These are phyloP conservation scores for Silurus aristotelis DNA, from an alignment of 2,797 vertebrate species.

Conservation along the genomic window DNA sequence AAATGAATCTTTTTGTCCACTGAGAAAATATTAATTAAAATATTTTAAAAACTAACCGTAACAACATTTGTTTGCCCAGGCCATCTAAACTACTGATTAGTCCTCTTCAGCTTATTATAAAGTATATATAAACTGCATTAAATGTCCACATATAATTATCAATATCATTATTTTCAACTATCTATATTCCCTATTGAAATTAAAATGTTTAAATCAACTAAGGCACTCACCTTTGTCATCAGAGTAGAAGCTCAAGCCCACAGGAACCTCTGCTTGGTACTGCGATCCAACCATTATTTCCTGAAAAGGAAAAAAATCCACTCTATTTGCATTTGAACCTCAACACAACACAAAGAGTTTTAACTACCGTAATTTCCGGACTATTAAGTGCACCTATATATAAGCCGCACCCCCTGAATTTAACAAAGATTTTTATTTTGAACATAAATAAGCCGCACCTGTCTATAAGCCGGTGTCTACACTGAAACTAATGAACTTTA, in stretches of 20 bases:
- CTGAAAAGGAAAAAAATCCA: conserved; percentile 63
- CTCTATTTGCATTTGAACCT: neutral
- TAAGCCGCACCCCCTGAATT: no score
- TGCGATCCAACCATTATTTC: conserved; percentile 97
- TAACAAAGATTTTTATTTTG: no score
- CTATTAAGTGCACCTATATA: no score
- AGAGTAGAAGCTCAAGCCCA: conserved; percentile 81
- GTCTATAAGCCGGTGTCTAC: no score
- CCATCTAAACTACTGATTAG: neutral
- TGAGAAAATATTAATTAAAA: neutral
- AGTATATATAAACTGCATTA: neutral
- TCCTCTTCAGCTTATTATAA: neutral
- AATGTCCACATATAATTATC: neutral
- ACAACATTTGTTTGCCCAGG: neutral
- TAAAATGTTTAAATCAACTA: neutral
- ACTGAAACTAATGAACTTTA: no score
- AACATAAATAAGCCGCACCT: no score
- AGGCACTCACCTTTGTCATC: conserved; percentile 80
- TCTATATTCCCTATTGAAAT: neutral
- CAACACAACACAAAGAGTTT: neutral
- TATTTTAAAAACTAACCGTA: neutral
- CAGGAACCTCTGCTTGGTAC: conserved; percentile 94
- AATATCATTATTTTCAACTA: neutral
- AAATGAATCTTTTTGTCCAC: neutral
- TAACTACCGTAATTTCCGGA: no score